Conservation (phyloP, 1,140 invertebrate species). For the Linepithema humile region DNA sequence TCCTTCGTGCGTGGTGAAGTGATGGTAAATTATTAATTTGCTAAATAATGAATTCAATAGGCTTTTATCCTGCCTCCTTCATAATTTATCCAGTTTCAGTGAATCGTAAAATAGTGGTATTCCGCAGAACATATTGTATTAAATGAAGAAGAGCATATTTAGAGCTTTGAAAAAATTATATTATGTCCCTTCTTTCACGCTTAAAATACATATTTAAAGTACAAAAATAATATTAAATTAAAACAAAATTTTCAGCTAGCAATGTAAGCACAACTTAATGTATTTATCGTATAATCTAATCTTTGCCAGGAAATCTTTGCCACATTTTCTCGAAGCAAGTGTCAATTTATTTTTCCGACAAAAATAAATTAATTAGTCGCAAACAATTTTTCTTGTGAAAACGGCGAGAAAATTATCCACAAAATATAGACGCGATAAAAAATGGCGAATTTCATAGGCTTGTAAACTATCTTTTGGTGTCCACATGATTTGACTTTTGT, state of each 20-base stretch:
- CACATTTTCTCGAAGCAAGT: not conserved
- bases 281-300: not conserved
- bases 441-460: conserved; percentile 63
- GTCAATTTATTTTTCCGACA: not conserved
- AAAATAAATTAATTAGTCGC: conserved; percentile 7
- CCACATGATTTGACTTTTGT: conserved; percentile 50
- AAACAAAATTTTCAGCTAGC: not conserved
- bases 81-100: not conserved
- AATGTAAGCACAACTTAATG: not conserved
- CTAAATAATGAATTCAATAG: conserved; percentile 21
- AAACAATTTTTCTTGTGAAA: conserved; percentile 17
- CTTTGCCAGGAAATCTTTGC: not conserved
- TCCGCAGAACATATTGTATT: not conserved
- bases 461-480: conserved; percentile 61
- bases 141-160: conserved; percentile 2
- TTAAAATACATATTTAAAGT: not conserved
- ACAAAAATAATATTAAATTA: not conserved
- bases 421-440: conserved; percentile 38
- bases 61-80: not conserved
- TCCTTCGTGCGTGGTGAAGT: not conserved
- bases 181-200: not conserved
- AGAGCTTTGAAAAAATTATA: not conserved
- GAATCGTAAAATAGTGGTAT: not conserved
- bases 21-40: conserved; percentile 11
- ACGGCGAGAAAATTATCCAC: not conserved